A percentile compares a stretch with the other conserved stretches of the same genome.
Evolutionary conservation across 2,888 invertebrate species (phyloP).

Genomic region (Sesamia inferens): DNA sequence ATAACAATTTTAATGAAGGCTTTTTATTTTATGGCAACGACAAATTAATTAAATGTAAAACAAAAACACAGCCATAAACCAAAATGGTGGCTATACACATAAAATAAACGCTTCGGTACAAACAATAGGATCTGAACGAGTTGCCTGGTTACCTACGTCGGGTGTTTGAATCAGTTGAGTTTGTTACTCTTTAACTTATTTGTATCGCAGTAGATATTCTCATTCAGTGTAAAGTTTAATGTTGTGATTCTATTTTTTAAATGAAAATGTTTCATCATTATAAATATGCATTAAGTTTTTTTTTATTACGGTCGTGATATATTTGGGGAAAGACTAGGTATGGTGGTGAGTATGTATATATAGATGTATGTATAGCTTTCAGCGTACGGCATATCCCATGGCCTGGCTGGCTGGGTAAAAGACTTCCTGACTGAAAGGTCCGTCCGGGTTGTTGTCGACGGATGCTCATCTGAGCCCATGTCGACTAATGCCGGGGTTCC

Average conservation of each 20-base stretch:
- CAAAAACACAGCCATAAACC: slow-evolving; percentile 7
- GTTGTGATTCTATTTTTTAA: too few relatives aligned
- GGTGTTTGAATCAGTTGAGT: slow-evolving; percentile 32
- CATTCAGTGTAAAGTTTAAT: background rate
- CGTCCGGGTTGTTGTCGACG: too few relatives aligned
- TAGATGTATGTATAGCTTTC: too few relatives aligned
- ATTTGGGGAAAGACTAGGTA: too few relatives aligned
- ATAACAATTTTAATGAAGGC: background rate
- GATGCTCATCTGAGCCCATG: too few relatives aligned
- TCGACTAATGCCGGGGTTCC: too few relatives aligned
- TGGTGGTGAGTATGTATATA: too few relatives aligned
- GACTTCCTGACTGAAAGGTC: too few relatives aligned
- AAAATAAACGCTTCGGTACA: slow-evolving; percentile 1
- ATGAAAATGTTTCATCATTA: background rate
- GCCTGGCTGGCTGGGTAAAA: too few relatives aligned
- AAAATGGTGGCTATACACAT: slow-evolving; percentile 1
- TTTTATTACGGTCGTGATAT: background rate
- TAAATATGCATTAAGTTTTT: background rate
- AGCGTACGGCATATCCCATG: too few relatives aligned
- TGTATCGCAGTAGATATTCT: background rate
- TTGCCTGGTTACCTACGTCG: slow-evolving; percentile 10
- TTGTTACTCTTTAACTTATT: slow-evolving; percentile 21
- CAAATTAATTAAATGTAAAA: slow-evolving; percentile 20
- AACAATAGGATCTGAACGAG: background rate
- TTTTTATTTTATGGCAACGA: slow-evolving; percentile 1